phyloP scores from a whole-genome alignment of 2,888 invertebrate species.

The Xanthia togata region DNA sequence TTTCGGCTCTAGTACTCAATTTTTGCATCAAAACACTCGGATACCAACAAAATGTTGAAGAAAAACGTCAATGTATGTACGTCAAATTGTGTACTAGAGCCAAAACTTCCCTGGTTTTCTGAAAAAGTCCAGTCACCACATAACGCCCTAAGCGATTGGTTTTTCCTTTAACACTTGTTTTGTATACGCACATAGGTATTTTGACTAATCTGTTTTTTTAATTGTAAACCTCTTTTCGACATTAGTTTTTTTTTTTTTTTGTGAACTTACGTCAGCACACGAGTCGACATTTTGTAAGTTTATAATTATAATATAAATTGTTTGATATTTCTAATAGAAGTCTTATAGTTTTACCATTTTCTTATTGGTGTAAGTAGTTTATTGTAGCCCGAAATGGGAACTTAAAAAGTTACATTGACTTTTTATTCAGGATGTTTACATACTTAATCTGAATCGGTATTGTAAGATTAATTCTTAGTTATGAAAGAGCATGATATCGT shows the following conservation, averaged over 20 bases:
- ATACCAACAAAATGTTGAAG: background rate
- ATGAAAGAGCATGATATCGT: background rate
- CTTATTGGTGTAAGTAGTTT: background rate
- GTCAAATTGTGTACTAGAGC: constrained; percentile 51
- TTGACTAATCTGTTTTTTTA: constrained; percentile 83
- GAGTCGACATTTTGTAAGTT: constrained; percentile 57
- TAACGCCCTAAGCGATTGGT: constrained; percentile 86
- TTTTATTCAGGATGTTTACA: background rate
- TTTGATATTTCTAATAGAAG: background rate
- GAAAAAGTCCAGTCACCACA: constrained; percentile 73
- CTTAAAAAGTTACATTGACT: background rate
- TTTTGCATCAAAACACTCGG: constrained; percentile 27
- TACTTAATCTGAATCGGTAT: background rate
- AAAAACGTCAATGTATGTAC: constrained; percentile 29
- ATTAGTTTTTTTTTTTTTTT: constrained; percentile 61
- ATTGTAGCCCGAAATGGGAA: background rate
- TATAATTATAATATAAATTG: background rate
- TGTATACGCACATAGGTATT: constrained; percentile 84
- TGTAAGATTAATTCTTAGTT: background rate
- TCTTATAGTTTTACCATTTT: background rate
- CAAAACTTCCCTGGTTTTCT: constrained; percentile 34
- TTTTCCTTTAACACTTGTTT: constrained; percentile 89
- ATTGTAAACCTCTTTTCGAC: constrained; percentile 69
- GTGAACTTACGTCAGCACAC: constrained; percentile 65
- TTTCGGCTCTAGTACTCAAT: constrained; percentile 46